These are phyloP conservation scores for Drosophila ambigua DNA, from an alignment of 1,140 invertebrate species.

Conservation along the genomic window DNA sequence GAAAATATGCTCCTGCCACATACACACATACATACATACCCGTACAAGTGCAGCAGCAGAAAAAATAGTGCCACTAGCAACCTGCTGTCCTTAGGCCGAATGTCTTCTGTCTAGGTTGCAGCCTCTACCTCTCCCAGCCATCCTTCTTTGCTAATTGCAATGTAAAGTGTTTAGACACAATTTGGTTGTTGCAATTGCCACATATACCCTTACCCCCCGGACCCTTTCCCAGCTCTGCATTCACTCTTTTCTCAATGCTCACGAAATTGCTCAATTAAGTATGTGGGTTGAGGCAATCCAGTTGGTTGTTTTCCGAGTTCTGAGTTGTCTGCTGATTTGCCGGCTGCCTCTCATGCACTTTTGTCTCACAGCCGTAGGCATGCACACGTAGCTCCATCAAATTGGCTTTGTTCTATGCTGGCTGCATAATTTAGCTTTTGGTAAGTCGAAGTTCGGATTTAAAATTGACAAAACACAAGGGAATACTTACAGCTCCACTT, in stretches of 20 bases:
- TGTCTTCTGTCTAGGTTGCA: not conserved
- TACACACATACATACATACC: no score
- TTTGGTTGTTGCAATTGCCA: constrained; percentile 51
- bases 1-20: constrained; percentile 8
- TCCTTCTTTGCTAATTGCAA: constrained; percentile 56
- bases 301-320: not conserved
- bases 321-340: constrained; percentile 5
- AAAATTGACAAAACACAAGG: not conserved
- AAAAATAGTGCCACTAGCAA: constrained; percentile 19
- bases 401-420: constrained; percentile 7
- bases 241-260: not conserved
- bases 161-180: constrained; percentile 69
- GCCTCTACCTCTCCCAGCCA: not conserved
- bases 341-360: constrained; percentile 22
- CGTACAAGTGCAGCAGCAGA: not conserved
- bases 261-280: constrained; percentile 59
- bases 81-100: constrained; percentile 15
- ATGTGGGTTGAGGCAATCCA: constrained; percentile 11
- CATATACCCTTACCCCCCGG: no score
- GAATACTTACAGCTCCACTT: no score
- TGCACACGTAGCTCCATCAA: constrained; percentile 7
- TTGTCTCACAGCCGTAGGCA: constrained; percentile 27
- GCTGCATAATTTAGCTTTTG: constrained; percentile 11
- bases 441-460: no score
- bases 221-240: no score